These are phyloP conservation scores for Microtus oregoni DNA, from an alignment of 2,113 vertebrate genomes.

Conservation along the genomic window DNA sequence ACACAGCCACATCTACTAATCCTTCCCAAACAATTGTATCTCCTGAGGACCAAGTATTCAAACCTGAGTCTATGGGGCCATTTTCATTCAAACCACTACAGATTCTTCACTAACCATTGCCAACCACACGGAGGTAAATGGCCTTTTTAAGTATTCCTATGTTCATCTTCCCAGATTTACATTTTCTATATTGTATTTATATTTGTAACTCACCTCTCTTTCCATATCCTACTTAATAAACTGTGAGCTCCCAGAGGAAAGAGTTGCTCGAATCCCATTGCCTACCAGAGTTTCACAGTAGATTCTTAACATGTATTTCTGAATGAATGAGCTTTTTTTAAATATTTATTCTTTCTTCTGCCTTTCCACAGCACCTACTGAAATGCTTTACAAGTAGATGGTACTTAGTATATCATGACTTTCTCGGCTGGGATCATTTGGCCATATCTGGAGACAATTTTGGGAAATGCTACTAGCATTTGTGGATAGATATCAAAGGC, in stretches of 20 bases:
- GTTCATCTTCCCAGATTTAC: neutral
- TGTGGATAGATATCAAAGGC: neutral
- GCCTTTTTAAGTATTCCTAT: neutral
- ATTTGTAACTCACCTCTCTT: neutral
- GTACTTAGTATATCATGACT: neutral
- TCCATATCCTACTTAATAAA: neutral
- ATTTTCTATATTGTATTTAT: neutral
- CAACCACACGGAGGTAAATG: neutral
- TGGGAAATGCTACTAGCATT: neutral
- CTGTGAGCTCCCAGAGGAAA: constrained; percentile 35
- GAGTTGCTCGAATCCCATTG: neutral
- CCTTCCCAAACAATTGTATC: neutral
- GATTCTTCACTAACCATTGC: neutral
- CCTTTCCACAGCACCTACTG: neutral
- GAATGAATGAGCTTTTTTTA: neutral
- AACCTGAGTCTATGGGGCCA: neutral
- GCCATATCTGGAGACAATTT: neutral
- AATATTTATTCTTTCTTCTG: neutral
- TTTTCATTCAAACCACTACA: neutral
- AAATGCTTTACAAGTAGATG: neutral
- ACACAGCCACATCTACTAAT: neutral
- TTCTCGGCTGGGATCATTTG: neutral
- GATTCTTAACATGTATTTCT: neutral
- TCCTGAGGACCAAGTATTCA: neutral
- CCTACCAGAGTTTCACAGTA: neutral